Evolutionary conservation across 2,888 invertebrate genomes (phyloP), one percentile per base, ranked within the genome.

Genomic region (Cephus spinipes): DNA sequence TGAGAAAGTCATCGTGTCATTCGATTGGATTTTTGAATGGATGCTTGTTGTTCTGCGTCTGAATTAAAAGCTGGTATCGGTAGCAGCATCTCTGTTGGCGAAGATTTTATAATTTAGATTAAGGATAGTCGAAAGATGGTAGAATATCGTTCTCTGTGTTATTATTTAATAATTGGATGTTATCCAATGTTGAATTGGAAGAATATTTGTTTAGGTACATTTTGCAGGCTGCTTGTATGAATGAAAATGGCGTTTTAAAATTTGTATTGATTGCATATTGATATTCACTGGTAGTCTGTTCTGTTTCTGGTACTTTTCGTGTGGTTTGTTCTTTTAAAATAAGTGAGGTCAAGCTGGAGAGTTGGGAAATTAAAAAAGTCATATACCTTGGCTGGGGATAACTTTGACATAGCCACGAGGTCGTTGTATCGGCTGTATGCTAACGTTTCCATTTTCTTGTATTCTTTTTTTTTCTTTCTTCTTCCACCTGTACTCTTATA

Each of bases 191-290:
- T 55, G 55, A 9, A 55, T 9, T 12, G 12, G 32, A 33, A 71
- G 31, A 71, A 71, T 71, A 11, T 55, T 55, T 23, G 1, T 71
- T 15, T 11, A 71, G 30, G 12, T 31, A n/a, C 12, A 30, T 30
- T 30, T 12, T 55, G 40, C 6, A 55, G 40, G 31, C 71, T 31
- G 71, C 0, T 33, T 33, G 33, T 73, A 33, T 23, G 73, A 73
- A 76, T 11, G 80, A 85, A 82, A 87, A 84, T 85, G 77, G 36
- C 77, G 68, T 78, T 83, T 83, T 81, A n/a, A 77, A 73, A 82
- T 83, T 84, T 82, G 81, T 71, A 78, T 76, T 81, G 34, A 73
- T 36, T 32, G 55, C 75, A 34, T 23, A 6, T 23, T 40, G 2
- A 6, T 40, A 23, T 23, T 9, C 6, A 15, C 40, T 55, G 55